These are phyloP conservation scores for Galaxias olidus DNA, from an alignment of 2,797 vertebrate species.

Conservation along the genomic window DNA sequence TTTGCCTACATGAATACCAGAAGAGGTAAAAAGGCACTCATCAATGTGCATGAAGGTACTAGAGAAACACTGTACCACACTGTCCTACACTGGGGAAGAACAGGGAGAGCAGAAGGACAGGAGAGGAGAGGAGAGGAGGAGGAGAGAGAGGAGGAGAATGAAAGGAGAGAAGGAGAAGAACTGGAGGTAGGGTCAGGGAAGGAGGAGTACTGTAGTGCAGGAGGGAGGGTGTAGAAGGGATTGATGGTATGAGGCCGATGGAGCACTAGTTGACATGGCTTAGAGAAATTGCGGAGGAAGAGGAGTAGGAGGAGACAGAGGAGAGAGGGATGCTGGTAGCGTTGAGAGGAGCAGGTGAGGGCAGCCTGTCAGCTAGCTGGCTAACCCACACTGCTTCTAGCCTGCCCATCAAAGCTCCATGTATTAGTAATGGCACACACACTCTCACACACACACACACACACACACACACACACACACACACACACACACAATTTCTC, in stretches of 20 bases:
- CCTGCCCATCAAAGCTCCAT: constrained; percentile 21
- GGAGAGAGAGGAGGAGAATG: too few relatives aligned
- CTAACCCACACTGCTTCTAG: constrained; percentile 10
- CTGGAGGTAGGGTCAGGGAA: too few relatives aligned
- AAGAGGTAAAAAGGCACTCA: too few relatives aligned
- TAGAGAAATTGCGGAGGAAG: not conserved
- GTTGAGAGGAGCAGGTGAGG: constrained; percentile 13
- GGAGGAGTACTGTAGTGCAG: too few relatives aligned
- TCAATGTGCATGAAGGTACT: too few relatives aligned
- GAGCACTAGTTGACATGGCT: too few relatives aligned
- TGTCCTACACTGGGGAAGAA: too few relatives aligned
- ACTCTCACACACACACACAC: constrained; percentile 6
- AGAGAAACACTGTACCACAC: too few relatives aligned
- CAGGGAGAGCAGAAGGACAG: too few relatives aligned
- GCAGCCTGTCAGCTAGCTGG: constrained; percentile 1
- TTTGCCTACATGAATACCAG: too few relatives aligned
- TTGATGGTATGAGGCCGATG: not conserved
- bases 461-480: not conserved
- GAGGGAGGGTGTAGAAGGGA: not conserved
- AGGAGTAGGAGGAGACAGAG: not conserved
- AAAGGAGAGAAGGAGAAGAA: too few relatives aligned
- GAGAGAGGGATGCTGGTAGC: not conserved
- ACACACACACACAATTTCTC: not conserved
- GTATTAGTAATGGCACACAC: constrained; percentile 46
- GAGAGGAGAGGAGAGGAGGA: too few relatives aligned